Conservation (phyloP, 2,797 vertebrate genomes). For the Phrynocephalus vlangalii region DNA sequence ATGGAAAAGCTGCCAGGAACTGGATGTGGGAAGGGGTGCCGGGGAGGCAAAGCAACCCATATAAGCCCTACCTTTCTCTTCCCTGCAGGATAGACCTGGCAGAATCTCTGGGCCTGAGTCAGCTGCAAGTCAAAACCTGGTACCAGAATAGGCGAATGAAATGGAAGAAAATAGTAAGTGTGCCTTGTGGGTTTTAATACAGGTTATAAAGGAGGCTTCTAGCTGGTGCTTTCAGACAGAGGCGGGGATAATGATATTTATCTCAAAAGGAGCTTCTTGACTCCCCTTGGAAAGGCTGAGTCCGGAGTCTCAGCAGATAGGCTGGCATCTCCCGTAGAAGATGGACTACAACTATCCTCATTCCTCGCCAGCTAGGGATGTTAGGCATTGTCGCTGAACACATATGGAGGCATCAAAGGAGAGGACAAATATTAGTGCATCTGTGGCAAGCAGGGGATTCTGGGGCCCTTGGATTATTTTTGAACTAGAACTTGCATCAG, state of each 20-base stretch:
- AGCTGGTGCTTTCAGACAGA: not conserved
- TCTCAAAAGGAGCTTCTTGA: not conserved
- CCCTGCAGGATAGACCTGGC: slow-evolving; percentile 95
- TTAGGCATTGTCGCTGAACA: not conserved
- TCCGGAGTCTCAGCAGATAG: not conserved
- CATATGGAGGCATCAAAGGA: not conserved
- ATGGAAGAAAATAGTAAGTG: slow-evolving; percentile 99
- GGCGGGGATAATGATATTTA: not conserved
- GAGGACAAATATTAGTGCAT: not conserved
- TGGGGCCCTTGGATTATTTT: not conserved
- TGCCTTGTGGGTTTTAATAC: rapidly evolving
- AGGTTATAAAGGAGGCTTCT: not conserved
- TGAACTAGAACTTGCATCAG: not conserved
- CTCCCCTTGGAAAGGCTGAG: not conserved
- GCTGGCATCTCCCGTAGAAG: no score
- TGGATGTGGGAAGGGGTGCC: no score
- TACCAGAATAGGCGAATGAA: slow-evolving; percentile 99
- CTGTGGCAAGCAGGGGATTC: no score
- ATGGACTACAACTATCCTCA: not conserved
- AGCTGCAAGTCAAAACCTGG: slow-evolving; percentile 99
- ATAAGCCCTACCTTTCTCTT: slow-evolving; percentile 26
- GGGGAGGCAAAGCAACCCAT: not conserved
- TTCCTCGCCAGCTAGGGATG: not conserved
- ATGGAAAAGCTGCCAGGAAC: not conserved
- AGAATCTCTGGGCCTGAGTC: slow-evolving; percentile 96